Base-by-base conservation (phyloP, 2,888 invertebrate species). In the Myopa testacea region DNA sequence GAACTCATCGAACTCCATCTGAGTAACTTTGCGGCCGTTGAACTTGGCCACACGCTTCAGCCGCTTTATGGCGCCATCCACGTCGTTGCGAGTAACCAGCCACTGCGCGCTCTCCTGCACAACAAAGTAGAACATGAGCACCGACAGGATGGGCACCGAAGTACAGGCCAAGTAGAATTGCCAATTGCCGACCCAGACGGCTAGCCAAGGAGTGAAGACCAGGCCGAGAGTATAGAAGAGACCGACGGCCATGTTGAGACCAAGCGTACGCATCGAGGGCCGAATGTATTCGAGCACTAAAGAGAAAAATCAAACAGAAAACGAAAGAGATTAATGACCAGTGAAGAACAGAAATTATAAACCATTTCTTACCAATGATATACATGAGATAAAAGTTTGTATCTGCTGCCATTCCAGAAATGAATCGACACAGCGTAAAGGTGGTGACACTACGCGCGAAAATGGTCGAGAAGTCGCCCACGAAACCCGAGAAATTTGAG, bases 101-200 rank as follows among this genome's bases (percentile, higher is more conserved):
- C 93, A 93, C 81, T 92, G 91, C 0, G 92, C 92, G 82, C 92
- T 92, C 86, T 92, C 92, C n/a, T 92, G 92, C 34, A 90, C 90
- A 68, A 92, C 85, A 63, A 91, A 90, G 81, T 92, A 92, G 82
- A 90, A 92, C 4, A 87, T 78, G 8, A 90, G 82, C 50, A 92
- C 89, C 38, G 89, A 82, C 1, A 90, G 81, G 73, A 91, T 90
- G 19, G 92, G 92, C 78, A 91, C 80, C 4, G 92, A 90, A 5
- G 91, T 90, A 78, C 90, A 89, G 19, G 91, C 85, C 77, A 92
- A 86, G 80, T 92, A 91, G 58, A 85, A 86, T 81, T 91, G 89
- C 92, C 92, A 93, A 79, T 90, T 86, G 3, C 90, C 89, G 37
- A 90, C 85, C 60, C 85, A 84, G 4, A 91, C 89, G 0, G 90